Evolutionary conservation across 2,113 vertebrate species (phyloP), one percentile per base, ranked within the genome.

Genomic region (Dicrurus megarhynchus): DNA sequence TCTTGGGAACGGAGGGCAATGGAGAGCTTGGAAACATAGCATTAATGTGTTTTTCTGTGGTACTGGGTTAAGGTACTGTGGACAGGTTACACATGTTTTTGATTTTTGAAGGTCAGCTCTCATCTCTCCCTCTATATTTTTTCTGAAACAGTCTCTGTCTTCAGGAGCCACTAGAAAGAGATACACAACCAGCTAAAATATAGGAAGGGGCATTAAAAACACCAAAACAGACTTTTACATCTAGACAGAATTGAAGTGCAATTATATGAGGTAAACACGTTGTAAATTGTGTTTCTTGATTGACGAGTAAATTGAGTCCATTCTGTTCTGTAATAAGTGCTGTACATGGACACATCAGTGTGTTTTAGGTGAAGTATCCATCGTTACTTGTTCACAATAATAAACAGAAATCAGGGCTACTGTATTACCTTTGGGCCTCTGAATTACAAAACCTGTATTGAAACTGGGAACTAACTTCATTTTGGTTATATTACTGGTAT

Each of bases 1-100:
- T 47, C 37, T 73, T 3, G 1, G n/a, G 14, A 80, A 15, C 13
- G 17, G 53, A 46, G 24, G 0, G 7, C 16, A 2, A 4, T 57
- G 33, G 23, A 76, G 46, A 59, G 12, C 53, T 87, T 94, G 41
- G 46, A 83, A 89, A 60, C 6, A 3, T 9, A 30, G 6, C 28
- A 28, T 80, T 61, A 26, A 7, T 49, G 10, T 53, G 8, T 33
- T 86, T 73, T 93, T 37, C 39, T 37, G 4, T 69, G 19, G 5
- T 76, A 11, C 10, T 68, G 33, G 12, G 7, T 28, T 80, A 53
- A 37, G 21, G 55, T 35, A 52, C 20, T 50, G 11, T 65, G 42
- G 30, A 33, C 32, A 64, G 57, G 11, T 59, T 53, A 16, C 7
- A 41, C 0, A 0, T 12, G 50, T 28, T 69, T 61, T 10, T 70